Evolutionary conservation across 2,888 invertebrate genomes (phyloP).

Genomic region (Lamellibrachia satsuma): DNA sequence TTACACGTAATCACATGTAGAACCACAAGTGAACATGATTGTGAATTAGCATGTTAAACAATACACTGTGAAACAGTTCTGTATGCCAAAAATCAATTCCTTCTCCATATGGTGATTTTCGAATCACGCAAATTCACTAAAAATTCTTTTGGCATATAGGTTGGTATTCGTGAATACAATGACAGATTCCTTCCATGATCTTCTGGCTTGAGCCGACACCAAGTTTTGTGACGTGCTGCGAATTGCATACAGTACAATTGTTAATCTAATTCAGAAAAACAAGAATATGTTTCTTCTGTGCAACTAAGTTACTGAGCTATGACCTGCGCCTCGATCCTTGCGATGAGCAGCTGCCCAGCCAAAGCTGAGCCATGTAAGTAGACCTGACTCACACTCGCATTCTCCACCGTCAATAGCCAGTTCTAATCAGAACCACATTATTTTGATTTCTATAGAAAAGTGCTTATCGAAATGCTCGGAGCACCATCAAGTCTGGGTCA

Average conservation of each 20-base stretch:
- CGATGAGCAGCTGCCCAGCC: not conserved
- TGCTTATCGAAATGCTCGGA: constrained; percentile 6
- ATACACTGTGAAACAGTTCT: constrained; percentile 1
- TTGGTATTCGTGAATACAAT: not conserved
- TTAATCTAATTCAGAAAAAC: not conserved
- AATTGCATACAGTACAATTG: not conserved
- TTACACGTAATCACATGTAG: not conserved
- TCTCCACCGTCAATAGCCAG: not conserved
- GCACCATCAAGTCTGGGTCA: constrained; percentile 17
- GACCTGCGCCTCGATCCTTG: not conserved
- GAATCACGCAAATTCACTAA: not conserved
- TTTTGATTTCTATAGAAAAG: constrained; percentile 17
- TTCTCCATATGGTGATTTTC: not conserved
- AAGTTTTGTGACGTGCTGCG: not conserved
- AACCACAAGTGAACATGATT: not conserved
- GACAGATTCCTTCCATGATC: not conserved
- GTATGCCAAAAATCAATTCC: not conserved
- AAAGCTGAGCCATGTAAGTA: not conserved
- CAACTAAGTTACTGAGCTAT: not conserved
- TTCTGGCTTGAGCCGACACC: not conserved
- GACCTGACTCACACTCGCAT: not conserved
- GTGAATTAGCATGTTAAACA: not conserved
- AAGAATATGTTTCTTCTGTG: not conserved
- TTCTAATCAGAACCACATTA: constrained; percentile 3
- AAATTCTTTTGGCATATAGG: not conserved